These are phyloP conservation scores for Morone saxatilis DNA, from an alignment of 2,113 vertebrate species.

Conservation along the genomic window DNA sequence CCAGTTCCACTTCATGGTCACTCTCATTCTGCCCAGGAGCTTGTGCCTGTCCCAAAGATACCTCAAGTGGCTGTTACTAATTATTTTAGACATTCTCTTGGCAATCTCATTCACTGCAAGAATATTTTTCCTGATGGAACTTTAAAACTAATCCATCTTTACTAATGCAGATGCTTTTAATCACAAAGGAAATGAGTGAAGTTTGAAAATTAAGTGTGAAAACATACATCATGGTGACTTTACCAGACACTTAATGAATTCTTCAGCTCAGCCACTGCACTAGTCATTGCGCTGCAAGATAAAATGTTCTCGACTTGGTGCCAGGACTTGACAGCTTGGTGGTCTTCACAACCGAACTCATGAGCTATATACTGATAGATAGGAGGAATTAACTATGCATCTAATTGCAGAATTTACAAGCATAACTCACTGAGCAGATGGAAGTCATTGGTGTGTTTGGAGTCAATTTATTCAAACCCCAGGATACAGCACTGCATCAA, in stretches of 20 bases:
- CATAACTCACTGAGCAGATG: slow-evolving; percentile 75
- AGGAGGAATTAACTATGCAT: slow-evolving; percentile 71
- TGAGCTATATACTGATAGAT: slow-evolving; percentile 66
- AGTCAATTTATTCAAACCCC: slow-evolving; percentile 65
- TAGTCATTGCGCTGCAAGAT: slow-evolving; percentile 60
- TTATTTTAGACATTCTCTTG: slow-evolving; percentile 40
- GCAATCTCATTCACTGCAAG: background rate
- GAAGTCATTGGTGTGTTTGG: slow-evolving; percentile 65
- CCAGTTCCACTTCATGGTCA: slow-evolving; percentile 47
- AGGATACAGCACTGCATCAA: slow-evolving; percentile 43
- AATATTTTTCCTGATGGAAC: background rate
- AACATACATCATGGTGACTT: slow-evolving; percentile 25
- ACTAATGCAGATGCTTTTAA: background rate
- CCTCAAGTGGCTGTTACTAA: slow-evolving; percentile 22
- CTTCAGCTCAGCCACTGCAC: slow-evolving; percentile 35
- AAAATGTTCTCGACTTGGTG: slow-evolving; percentile 63
- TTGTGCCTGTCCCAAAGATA: slow-evolving; percentile 3
- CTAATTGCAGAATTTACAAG: slow-evolving; percentile 77
- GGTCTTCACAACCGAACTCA: slow-evolving; percentile 67
- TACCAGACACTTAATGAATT: slow-evolving; percentile 47
- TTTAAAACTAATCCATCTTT: background rate
- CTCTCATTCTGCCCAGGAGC: slow-evolving; percentile 29
- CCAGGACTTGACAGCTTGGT: slow-evolving; percentile 72
- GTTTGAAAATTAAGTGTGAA: slow-evolving; percentile 24
- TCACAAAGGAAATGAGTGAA: slow-evolving; percentile 10